A percentile compares a stretch with the other conserved stretches of the same genome.
Evolutionary conservation across 1,140 invertebrate species (phyloP).

Genomic region (Grapholita molesta): DNA sequence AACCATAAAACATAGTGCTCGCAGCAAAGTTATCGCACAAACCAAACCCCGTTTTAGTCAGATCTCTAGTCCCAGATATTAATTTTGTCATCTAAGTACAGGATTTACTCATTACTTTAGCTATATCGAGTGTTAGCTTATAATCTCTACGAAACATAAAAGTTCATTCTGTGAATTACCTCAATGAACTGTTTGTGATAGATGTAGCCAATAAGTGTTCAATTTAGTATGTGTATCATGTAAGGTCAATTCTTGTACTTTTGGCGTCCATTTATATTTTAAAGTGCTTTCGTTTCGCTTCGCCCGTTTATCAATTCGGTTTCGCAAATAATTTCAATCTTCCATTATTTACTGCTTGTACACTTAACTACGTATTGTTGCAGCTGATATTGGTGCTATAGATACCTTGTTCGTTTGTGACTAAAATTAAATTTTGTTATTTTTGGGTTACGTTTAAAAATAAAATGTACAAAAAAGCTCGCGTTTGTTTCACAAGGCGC

Average conservation of each 20-base stretch:
- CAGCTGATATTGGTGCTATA: slow-evolving; percentile 75
- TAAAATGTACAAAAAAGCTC: slow-evolving; percentile 36
- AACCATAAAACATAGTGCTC: neutral
- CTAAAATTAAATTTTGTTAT: slow-evolving; percentile 34
- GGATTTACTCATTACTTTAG: slow-evolving; percentile 45
- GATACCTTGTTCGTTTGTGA: slow-evolving; percentile 54
- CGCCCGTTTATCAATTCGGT: neutral
- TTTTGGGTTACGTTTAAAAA: slow-evolving; percentile 27
- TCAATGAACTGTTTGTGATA: slow-evolving; percentile 75
- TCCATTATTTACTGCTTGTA: slow-evolving; percentile 33
- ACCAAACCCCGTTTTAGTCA: slow-evolving; percentile 66
- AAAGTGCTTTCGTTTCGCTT: slow-evolving; percentile 20
- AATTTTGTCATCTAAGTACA: slow-evolving; percentile 46
- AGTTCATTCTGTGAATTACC: slow-evolving; percentile 68
- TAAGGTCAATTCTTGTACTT: slow-evolving; percentile 70
- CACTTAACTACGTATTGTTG: slow-evolving; percentile 46
- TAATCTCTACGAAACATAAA: slow-evolving; percentile 34
- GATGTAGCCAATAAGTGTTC: slow-evolving; percentile 76
- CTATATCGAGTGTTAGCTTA: slow-evolving; percentile 34
- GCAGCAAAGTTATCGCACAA: slow-evolving; percentile 42
- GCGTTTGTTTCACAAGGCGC: slow-evolving; percentile 14
- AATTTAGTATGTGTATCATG: slow-evolving; percentile 64
- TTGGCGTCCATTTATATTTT: slow-evolving; percentile 61
- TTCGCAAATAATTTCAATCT: neutral
- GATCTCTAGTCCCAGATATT: slow-evolving; percentile 69